Conservation (phyloP, 1,140 invertebrate species). For the Daktulosphaira vitifoliae region DNA sequence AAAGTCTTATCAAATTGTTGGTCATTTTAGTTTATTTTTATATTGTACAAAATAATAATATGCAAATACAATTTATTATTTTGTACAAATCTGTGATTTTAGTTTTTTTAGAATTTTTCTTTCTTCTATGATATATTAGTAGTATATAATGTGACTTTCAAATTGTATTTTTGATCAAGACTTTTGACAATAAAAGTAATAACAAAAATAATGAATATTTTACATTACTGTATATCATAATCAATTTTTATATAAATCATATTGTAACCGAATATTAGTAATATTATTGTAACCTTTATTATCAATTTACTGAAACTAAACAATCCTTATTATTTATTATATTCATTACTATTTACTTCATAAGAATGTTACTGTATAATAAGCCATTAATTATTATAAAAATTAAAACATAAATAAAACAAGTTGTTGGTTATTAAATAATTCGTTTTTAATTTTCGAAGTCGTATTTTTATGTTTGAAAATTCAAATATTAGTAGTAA, state of each 20-base stretch:
- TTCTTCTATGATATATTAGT: conserved; percentile 15
- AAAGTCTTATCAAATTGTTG: conserved; percentile 18
- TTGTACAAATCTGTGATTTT: conserved; percentile 29
- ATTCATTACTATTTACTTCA: conserved; percentile 6
- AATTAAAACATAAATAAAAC: conserved; percentile 15
- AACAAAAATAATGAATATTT: not conserved
- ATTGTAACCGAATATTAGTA: not conserved
- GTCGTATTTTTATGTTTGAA: no score
- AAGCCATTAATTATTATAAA: conserved; percentile 6
- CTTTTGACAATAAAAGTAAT: conserved; percentile 22
- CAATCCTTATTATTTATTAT: not conserved
- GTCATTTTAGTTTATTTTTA: conserved; percentile 7
- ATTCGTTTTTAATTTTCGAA: no score
- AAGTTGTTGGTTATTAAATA: conserved; percentile 29
- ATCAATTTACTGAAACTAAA: not conserved
- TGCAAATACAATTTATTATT: conserved; percentile 11
- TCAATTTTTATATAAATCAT: not conserved
- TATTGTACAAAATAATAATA: not conserved
- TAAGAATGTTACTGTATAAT: conserved; percentile 15
- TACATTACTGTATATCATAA: not conserved
- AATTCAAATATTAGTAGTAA: no score
- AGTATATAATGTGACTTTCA: conserved; percentile 5
- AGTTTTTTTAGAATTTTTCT: conserved; percentile 12
- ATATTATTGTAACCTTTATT: not conserved
- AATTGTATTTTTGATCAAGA: conserved; percentile 21